These are phyloP conservation scores for Dysmachus trigonus DNA, from an alignment of 2,888 invertebrate species.

Conservation along the genomic window DNA sequence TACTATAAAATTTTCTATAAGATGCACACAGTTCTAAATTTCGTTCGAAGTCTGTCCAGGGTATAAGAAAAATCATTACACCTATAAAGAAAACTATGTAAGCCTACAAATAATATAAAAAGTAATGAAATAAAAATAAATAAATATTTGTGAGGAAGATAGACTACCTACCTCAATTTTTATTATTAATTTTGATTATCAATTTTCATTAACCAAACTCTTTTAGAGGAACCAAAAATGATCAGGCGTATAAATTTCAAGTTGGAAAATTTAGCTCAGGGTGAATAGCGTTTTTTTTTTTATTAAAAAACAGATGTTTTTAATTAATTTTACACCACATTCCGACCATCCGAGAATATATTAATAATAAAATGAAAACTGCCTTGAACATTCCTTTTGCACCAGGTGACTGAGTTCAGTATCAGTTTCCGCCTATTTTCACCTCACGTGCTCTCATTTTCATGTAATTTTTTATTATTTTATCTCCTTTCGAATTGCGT, in stretches of 20 bases:
- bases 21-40: no score
- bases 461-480: not conserved
- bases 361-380: not conserved
- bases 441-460: not conserved
- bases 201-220: not conserved
- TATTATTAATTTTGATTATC: no score
- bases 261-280: not conserved
- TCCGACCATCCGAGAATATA: not conserved
- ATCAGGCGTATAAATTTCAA: not conserved
- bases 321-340: not conserved
- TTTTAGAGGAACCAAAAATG: not conserved
- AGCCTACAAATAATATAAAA: no score
- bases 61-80: no score
- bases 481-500: not conserved
- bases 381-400: not conserved
- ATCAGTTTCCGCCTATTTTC: not conserved
- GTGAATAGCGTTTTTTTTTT: not conserved
- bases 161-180: no score
- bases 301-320: not conserved
- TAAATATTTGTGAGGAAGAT: no score
- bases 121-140: no score
- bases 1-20: no score
- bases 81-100: no score
- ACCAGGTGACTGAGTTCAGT: not conserved
- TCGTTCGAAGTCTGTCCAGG: no score